These are phyloP conservation scores for Auanema freiburgensis DNA, from an alignment of 2,888 invertebrate species.

Conservation along the genomic window DNA sequence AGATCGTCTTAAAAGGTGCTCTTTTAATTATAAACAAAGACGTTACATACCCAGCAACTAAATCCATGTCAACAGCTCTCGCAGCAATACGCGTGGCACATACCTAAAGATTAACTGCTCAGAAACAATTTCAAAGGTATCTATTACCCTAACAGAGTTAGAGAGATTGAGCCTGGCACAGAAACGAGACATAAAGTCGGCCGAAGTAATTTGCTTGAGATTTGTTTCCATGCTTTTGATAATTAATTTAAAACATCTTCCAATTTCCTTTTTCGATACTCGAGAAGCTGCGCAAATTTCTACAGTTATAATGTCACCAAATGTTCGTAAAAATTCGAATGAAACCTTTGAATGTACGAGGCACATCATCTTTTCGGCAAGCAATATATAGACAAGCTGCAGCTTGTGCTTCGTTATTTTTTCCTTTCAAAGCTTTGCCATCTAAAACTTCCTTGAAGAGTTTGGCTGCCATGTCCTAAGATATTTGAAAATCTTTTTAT, in stretches of 20 bases:
- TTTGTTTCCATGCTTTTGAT: conserved; percentile 93
- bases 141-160: conserved; percentile 65
- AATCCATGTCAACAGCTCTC: conserved; percentile 92
- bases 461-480: conserved; percentile 86
- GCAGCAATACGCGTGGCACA: conserved; percentile 95
- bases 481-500: conserved; percentile 1
- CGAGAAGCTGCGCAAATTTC: conserved; percentile 96
- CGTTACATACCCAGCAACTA: conserved; percentile 83
- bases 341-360: conserved; percentile 85
- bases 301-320: conserved; percentile 47
- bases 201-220: conserved; percentile 94
- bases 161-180: conserved; percentile 85
- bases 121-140: background rate
- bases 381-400: conserved; percentile 98
- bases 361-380: conserved; percentile 96
- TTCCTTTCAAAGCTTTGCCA: conserved; percentile 59
- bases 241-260: conserved; percentile 93
- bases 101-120: conserved; percentile 23
- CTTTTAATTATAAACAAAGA: conserved; percentile 56
- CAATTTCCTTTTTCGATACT: conserved; percentile 98
- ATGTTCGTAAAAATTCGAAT: too few species aligned
- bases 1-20: conserved; percentile 72
- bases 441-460: conserved; percentile 82
- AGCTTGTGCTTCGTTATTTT: conserved; percentile 73
- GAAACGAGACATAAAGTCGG: conserved; percentile 90